These are phyloP conservation scores for Erythrolamprus reginae DNA, from an alignment of 2,113 vertebrate species.

Conservation along the genomic window DNA sequence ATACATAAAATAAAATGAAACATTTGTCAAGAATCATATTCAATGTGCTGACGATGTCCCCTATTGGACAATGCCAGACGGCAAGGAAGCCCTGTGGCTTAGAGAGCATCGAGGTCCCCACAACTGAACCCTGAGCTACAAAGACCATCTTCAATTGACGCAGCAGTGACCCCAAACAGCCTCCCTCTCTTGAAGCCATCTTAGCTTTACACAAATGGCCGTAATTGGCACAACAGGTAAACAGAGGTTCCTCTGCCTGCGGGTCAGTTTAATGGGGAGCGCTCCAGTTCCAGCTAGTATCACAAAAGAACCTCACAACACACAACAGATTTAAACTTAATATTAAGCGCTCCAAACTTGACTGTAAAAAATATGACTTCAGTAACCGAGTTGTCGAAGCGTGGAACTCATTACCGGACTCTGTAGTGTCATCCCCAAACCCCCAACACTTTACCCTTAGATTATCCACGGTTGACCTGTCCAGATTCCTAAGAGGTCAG, in stretches of 20 bases:
- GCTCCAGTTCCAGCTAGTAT: neutral
- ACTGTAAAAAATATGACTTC: no score
- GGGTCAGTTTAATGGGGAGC: neutral
- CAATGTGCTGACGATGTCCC: neutral
- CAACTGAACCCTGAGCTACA: neutral
- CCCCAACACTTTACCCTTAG: no score
- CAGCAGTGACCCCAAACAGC: neutral
- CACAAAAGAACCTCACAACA: neutral
- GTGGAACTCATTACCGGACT: no score
- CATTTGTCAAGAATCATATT: no score
- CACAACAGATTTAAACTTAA: no score
- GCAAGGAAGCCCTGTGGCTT: neutral
- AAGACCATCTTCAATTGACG: no score
- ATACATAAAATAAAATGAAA: no score
- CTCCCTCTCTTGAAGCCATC: neutral
- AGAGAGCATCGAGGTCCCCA: neutral
- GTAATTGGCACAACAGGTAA: neutral
- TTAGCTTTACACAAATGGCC: neutral
- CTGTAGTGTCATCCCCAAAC: no score
- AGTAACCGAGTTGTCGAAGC: no score
- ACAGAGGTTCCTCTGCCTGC: neutral
- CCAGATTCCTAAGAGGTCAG: no score
- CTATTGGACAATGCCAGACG: neutral
- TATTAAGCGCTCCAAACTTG: no score
- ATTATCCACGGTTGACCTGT: no score